phyloP scores from a whole-genome alignment of 2,888 invertebrate species.

The Nephrotoma flavescens region DNA sequence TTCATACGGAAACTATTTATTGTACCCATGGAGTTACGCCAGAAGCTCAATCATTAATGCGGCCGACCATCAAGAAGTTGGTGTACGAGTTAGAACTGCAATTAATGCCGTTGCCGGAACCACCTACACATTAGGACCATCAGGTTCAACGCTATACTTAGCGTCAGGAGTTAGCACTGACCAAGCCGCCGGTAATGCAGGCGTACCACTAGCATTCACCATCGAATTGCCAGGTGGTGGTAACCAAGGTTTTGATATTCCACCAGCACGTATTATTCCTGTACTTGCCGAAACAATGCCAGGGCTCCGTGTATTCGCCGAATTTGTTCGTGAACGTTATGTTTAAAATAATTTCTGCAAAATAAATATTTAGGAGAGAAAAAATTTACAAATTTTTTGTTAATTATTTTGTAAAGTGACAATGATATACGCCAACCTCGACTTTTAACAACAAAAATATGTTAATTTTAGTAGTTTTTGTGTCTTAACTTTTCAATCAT shows the following conservation, averaged over 20 bases:
- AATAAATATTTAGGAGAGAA: not conserved
- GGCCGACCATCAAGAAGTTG: not conserved
- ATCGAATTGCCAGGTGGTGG: not conserved
- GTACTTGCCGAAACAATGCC: not conserved
- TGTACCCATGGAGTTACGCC: slow-evolving; percentile 31
- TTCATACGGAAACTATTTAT: slow-evolving; percentile 31
- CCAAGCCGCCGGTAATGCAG: not conserved
- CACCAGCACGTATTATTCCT: not conserved
- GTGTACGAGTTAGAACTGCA: not conserved
- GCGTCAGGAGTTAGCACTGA: not conserved
- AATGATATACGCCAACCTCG: not conserved
- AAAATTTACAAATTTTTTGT: not conserved
- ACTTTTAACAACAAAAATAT: not conserved
- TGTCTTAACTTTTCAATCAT: not conserved
- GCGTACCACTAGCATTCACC: not conserved
- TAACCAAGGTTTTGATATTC: not conserved
- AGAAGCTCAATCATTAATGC: not conserved
- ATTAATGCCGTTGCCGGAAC: not conserved
- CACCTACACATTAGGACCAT: not conserved
- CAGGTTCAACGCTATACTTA: not conserved
- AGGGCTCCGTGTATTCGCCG: not conserved
- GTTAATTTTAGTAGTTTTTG: not conserved
- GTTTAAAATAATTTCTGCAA: not conserved
- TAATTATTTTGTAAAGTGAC: not conserved
- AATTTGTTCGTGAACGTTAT: not conserved